These are phyloP conservation scores for Poecilia latipinna DNA, from an alignment of 2,113 vertebrate species.

Conservation along the genomic window DNA sequence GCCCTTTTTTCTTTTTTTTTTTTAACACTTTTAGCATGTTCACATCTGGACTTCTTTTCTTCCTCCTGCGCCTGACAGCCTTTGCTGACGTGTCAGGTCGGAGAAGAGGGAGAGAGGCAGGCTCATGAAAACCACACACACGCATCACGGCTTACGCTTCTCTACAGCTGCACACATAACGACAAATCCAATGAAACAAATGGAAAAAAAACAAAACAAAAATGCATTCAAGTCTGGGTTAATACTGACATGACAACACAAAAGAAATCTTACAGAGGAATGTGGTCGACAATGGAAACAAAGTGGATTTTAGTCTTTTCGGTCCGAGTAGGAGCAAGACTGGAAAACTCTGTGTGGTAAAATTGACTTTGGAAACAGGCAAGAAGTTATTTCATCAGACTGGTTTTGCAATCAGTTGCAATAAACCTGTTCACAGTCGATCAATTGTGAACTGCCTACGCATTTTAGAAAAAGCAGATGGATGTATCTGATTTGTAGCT, in stretches of 20 bases:
- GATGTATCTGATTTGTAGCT: constrained; percentile 39
- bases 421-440: constrained; percentile 27
- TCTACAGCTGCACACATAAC: constrained; percentile 57
- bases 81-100: constrained; percentile 65
- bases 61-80: constrained; percentile 50
- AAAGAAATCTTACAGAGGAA: constrained; percentile 2
- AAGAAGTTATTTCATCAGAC: constrained; percentile 36
- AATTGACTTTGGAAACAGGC: constrained; percentile 33
- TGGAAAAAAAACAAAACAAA: constrained; percentile 11
- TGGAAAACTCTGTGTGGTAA: constrained; percentile 26
- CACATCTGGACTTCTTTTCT: constrained; percentile 59
- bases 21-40: constrained; percentile 55
- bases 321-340: constrained; percentile 24
- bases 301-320: constrained; percentile 10
- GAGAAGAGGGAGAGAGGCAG: constrained; percentile 43
- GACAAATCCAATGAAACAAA: constrained; percentile 35
- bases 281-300: constrained; percentile 36
- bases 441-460: constrained; percentile 10
- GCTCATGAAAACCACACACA: constrained; percentile 46
- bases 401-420: constrained; percentile 29
- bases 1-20: constrained; percentile 19
- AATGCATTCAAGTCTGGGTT: constrained; percentile 47
- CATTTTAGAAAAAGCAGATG: constrained; percentile 2
- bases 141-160: constrained; percentile 46
- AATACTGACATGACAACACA: constrained; percentile 66